Evolutionary conservation across 2,888 invertebrate genomes (phyloP).

Genomic region (Sericinus montela): DNA sequence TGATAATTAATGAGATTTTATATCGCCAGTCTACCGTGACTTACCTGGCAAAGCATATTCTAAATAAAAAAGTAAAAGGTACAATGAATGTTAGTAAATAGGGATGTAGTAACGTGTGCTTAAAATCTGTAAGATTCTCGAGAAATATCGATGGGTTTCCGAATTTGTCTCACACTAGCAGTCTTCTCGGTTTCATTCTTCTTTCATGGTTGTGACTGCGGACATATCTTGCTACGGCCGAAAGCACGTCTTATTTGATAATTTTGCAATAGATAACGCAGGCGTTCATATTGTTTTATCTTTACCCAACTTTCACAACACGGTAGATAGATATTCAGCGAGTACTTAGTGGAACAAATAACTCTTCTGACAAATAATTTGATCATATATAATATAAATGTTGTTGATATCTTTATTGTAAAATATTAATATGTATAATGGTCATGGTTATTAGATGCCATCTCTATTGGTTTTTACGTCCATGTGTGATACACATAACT

Average conservation of each 20-base stretch:
- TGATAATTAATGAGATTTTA: conserved; percentile 77
- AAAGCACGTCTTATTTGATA: conserved; percentile 24
- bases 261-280: conserved; percentile 25
- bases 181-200: conserved; percentile 47
- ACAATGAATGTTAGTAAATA: conserved; percentile 68
- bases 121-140: conserved; percentile 54
- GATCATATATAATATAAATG: conserved; percentile 56
- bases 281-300: conserved; percentile 25
- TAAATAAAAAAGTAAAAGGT: conserved; percentile 61
- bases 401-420: conserved; percentile 53
- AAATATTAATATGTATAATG: conserved; percentile 53
- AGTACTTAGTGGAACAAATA: conserved; percentile 48
- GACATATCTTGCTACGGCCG: conserved; percentile 54
- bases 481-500: conserved; percentile 77
- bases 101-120: conserved; percentile 58
- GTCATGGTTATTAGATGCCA: conserved; percentile 71
- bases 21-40: conserved; percentile 52
- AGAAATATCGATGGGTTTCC: conserved; percentile 41
- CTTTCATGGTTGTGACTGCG: conserved; percentile 73
- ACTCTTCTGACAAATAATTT: conserved; percentile 68
- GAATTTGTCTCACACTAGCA: conserved; percentile 39
- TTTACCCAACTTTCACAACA: conserved; percentile 25
- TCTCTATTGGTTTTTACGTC: conserved; percentile 75
- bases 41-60: conserved; percentile 57
- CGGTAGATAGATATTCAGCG: conserved; percentile 27